Percentiles rank a stretch among this genome's conserved stretches.
Evolutionary conservation across 2,113 vertebrate genomes (phyloP).

Genomic region (Chrysemys picta): DNA sequence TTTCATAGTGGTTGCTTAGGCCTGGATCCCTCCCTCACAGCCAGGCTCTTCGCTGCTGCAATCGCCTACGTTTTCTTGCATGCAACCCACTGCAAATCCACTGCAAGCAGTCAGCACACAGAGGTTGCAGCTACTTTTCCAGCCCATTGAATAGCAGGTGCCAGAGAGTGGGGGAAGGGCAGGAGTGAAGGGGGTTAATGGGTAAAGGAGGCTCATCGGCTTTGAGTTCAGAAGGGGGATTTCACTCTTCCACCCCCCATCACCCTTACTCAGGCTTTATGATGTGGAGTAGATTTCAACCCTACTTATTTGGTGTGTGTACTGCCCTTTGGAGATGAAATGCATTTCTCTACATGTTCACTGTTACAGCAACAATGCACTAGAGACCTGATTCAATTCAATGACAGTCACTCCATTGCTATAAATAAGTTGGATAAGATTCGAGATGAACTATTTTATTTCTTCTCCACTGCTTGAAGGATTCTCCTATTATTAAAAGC

Average conservation of each 20-base stretch:
- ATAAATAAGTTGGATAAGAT: too few relatives aligned
- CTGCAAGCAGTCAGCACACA: background rate
- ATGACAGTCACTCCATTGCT: too few relatives aligned
- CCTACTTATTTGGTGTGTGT: background rate
- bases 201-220: background rate
- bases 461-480: too few relatives aligned
- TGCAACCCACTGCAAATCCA: background rate
- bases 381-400: too few relatives aligned
- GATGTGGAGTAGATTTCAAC: background rate
- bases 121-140: background rate
- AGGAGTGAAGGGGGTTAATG: background rate
- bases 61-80: background rate
- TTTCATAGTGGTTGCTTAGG: background rate
- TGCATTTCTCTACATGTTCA: background rate
- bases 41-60: background rate
- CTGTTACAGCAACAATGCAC: too few relatives aligned
- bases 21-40: background rate
- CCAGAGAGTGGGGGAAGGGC: background rate
- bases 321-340: background rate
- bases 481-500: too few relatives aligned
- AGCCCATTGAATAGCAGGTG: background rate
- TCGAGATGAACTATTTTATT: too few relatives aligned
- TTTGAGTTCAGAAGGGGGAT: background rate
- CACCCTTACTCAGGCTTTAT: background rate
- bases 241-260: too few relatives aligned